Evolutionary conservation across 2,888 invertebrate species (phyloP).

Genomic region (Cryptocephalus primarius): DNA sequence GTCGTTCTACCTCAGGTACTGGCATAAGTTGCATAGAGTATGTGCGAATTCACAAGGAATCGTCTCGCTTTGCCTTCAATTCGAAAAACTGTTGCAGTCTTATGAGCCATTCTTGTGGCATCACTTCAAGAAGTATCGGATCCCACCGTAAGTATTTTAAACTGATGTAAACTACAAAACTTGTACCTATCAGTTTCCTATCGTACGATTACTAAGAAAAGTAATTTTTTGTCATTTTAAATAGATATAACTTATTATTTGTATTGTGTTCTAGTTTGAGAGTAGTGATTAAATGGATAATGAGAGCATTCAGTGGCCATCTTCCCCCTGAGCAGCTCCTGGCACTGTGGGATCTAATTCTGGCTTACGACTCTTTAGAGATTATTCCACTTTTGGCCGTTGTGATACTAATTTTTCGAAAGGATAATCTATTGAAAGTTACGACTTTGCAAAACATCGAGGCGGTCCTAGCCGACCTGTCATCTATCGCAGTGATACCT

Average conservation of each 20-base stretch:
- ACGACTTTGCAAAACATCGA: slow-evolving; percentile 70
- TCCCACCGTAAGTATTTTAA: slow-evolving; percentile 72
- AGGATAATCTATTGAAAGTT: slow-evolving; percentile 69
- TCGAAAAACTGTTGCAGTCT: slow-evolving; percentile 80
- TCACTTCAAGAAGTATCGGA: slow-evolving; percentile 77
- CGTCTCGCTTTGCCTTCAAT: slow-evolving; percentile 77
- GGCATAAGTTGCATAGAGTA: slow-evolving; percentile 84
- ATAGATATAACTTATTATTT: background rate
- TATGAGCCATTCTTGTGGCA: slow-evolving; percentile 86
- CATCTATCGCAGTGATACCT: slow-evolving; percentile 77
- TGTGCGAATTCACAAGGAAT: slow-evolving; percentile 91
- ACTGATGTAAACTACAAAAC: background rate
- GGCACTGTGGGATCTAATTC: slow-evolving; percentile 82
- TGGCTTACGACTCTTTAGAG: slow-evolving; percentile 88
- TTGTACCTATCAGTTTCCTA: too few relatives aligned
- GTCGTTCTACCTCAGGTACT: slow-evolving; percentile 83
- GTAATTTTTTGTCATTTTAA: background rate
- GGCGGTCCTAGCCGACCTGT: slow-evolving; percentile 78
- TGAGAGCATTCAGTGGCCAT: slow-evolving; percentile 92
- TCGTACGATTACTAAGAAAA: background rate
- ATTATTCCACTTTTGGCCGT: slow-evolving; percentile 78
- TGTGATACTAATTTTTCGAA: slow-evolving; percentile 74
- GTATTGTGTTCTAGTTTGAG: slow-evolving; percentile 50
- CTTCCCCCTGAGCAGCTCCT: slow-evolving; percentile 85
- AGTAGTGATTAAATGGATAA: slow-evolving; percentile 92